Evolutionary conservation across 2,113 vertebrate species (phyloP), one percentile per base, ranked within the genome.

Genomic region (Riparia riparia): DNA sequence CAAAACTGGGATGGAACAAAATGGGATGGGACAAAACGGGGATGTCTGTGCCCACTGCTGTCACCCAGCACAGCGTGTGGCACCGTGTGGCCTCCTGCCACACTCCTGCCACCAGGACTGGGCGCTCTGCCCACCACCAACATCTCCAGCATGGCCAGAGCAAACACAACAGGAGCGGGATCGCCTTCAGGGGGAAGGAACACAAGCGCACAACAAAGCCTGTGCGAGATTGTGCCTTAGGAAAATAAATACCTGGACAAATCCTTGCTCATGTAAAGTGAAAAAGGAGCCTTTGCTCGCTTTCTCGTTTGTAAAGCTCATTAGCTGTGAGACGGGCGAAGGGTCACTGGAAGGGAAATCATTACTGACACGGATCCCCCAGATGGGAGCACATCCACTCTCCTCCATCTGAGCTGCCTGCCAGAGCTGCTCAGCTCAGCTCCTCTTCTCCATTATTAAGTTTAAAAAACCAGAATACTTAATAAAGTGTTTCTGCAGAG

Each of bases 401-500:
- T 90, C 39, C 19, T 89, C 44, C 31, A 22, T 7, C 66, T 7
- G 41, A 89, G 72, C 49, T 73, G 77, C 79, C 80, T 92, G 77
- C 83, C 79, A 86, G 74, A 25, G 25, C 37, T 91, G 37, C 58
- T 53, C 85, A 73, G 68, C 74, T 90, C 65, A 39, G 66, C 41
- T 94, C 70, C 57, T 77, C 85, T 91, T 58, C 66, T 89, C 56
- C 1, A 3, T 92, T 93, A 93, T 69, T 73, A 91, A 61, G 47
- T 86, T 80, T 56, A 41, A 81, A 93, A 82, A 71, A 10, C 12
- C 71, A 82, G 70, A 78, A 66, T 93, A 76, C 70, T 94, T 95
- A 95, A 93, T 82, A 76, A 88, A 91, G 51, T 54, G 31, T 86
- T 96, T 93, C 90, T 84, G 71, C 41, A 21, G 84, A 93, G 93